Percentiles rank a stretch among this genome's conserved stretches.
phyloP scores from a whole-genome alignment of 1,140 invertebrate species.

The Aphaenogaster floridana region DNA sequence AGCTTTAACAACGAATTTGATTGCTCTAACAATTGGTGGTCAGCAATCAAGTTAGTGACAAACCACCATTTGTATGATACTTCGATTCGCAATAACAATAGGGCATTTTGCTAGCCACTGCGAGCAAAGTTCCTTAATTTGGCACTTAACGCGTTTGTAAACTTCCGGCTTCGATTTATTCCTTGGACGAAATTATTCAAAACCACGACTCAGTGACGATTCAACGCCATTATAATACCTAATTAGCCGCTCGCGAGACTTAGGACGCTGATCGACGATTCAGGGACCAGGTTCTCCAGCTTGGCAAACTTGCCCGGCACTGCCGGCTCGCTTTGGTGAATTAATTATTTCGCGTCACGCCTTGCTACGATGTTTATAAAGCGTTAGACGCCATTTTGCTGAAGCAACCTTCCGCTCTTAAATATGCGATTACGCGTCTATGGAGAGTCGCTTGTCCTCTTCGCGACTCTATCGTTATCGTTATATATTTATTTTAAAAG shows the following conservation, averaged over 20 bases:
- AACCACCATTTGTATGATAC: neutral
- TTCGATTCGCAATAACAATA: neutral
- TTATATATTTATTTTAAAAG: constrained; percentile 21
- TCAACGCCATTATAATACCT: constrained; percentile 82
- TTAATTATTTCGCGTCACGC: constrained; percentile 79
- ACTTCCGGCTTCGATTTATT: constrained; percentile 40
- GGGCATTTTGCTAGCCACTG: neutral
- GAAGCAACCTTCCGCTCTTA: constrained; percentile 56
- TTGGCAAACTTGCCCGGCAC: constrained; percentile 66
- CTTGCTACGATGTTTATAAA: constrained; percentile 76
- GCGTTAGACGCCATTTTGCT: constrained; percentile 67
- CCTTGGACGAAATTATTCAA: constrained; percentile 51
- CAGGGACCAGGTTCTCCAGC: constrained; percentile 63
- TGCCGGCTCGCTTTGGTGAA: constrained; percentile 71
- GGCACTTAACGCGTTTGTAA: constrained; percentile 39
- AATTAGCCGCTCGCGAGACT: constrained; percentile 77
- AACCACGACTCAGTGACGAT: constrained; percentile 74
- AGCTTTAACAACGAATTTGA: neutral
- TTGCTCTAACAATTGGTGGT: neutral
- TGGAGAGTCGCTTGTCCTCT: constrained; percentile 14
- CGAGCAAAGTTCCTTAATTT: constrained; percentile 39
- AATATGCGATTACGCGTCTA: constrained; percentile 61
- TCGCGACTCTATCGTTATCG: constrained; percentile 10
- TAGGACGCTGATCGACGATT: constrained; percentile 72
- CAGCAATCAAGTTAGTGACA: neutral